phyloP scores from a whole-genome alignment of 2,888 invertebrate genomes.

The Phorcus lineatus region DNA sequence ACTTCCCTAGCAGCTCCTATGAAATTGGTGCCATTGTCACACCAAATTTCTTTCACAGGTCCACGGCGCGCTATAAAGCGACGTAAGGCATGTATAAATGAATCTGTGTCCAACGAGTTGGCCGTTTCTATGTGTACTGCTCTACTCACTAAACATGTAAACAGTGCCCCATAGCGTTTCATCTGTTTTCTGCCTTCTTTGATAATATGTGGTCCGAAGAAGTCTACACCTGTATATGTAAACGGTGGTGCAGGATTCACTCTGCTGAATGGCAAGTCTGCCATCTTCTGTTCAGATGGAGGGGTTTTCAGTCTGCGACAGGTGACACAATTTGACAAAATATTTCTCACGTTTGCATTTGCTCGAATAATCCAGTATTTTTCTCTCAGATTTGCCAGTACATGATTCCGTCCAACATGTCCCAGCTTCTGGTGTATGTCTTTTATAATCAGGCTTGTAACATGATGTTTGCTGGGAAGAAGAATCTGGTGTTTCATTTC shows the following conservation, averaged over 20 bases:
- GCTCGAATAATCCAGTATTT: too few species aligned
- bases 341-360: too few species aligned
- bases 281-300: constrained; percentile 28
- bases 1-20: neutral
- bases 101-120: constrained; percentile 42
- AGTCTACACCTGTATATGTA: constrained; percentile 26
- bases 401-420: too few species aligned
- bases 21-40: constrained; percentile 32
- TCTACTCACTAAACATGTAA: constrained; percentile 63
- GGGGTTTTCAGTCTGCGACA: too few species aligned
- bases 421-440: too few species aligned
- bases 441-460: constrained; percentile 9
- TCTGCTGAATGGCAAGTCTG: constrained; percentile 26
- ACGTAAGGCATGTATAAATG: constrained; percentile 43
- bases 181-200: constrained; percentile 51
- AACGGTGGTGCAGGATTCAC: constrained; percentile 24
- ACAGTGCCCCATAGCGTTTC: constrained; percentile 64
- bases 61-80: constrained; percentile 39
- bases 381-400: too few species aligned
- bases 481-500: constrained; percentile 34
- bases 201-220: constrained; percentile 47
- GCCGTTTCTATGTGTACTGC: constrained; percentile 62
- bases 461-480: constrained; percentile 28
- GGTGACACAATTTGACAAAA: too few species aligned
- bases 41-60: constrained; percentile 27